Percentiles rank a stretch among this genome's conserved stretches.
phyloP scores from a whole-genome alignment of 2,888 invertebrate species.

The Acrobasis consociella region DNA sequence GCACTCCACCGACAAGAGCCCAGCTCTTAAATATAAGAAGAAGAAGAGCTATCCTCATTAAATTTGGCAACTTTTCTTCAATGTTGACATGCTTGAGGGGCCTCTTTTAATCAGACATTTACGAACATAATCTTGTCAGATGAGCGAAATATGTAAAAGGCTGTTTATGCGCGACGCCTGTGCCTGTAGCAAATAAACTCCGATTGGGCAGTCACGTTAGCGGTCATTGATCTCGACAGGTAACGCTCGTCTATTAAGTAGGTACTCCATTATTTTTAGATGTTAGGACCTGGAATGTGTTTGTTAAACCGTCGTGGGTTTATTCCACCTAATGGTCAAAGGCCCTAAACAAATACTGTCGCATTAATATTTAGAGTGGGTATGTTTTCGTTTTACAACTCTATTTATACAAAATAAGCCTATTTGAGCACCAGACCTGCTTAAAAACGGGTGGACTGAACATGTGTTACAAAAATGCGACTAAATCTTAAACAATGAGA shows the following conservation, averaged over 20 bases:
- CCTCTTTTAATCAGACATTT: slow-evolving; percentile 2
- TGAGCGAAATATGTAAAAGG: slow-evolving; percentile 20
- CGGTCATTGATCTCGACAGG: slow-evolving; percentile 20
- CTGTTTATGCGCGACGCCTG: slow-evolving; percentile 12
- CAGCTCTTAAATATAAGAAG: too few relatives aligned
- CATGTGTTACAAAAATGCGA: too few relatives aligned
- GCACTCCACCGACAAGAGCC: too few relatives aligned
- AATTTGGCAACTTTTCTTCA: too few relatives aligned
- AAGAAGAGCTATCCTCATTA: too few relatives aligned
- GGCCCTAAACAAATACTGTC: neutral
- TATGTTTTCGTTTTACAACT: too few relatives aligned
- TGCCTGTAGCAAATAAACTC: neutral
- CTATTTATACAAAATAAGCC: too few relatives aligned
- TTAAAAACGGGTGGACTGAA: too few relatives aligned
- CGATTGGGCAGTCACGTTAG: slow-evolving; percentile 4
- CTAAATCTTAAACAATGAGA: too few relatives aligned
- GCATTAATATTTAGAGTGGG: neutral
- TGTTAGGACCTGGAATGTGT: slow-evolving; percentile 10
- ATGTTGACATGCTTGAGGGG: neutral
- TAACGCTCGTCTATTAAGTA: slow-evolving; percentile 12
- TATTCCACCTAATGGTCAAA: neutral
- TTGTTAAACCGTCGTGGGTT: slow-evolving; percentile 10
- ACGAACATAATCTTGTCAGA: slow-evolving; percentile 5
- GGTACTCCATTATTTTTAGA: slow-evolving; percentile 15
- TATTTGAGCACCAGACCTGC: too few relatives aligned